phyloP scores from a whole-genome alignment of 2,113 vertebrate species.

The Ophiodon elongatus region DNA sequence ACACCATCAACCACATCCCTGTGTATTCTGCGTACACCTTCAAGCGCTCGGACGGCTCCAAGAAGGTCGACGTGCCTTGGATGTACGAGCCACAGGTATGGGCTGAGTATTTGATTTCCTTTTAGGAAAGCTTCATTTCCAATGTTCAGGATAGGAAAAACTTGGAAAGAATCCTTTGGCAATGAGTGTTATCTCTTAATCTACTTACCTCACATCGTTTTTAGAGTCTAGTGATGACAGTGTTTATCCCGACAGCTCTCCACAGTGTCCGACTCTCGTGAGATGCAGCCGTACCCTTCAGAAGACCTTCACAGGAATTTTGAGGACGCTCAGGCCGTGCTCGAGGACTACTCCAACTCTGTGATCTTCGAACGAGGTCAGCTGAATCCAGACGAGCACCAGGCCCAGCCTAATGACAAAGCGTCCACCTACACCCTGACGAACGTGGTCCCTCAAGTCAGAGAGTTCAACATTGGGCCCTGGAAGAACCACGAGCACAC shows the following conservation, averaged over 20 bases:
- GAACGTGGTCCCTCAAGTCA: constrained; percentile 84
- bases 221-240: not conserved
- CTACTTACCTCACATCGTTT: not conserved
- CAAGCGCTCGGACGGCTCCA: constrained; percentile 73
- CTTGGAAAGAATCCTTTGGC: not conserved
- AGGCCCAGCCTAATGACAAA: constrained; percentile 74
- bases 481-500: constrained; percentile 82
- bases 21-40: constrained; percentile 78
- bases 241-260: constrained; percentile 63
- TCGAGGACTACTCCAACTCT: constrained; percentile 77
- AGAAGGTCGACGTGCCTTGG: constrained; percentile 74
- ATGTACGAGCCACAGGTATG: constrained; percentile 80
- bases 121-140: not conserved
- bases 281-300: constrained; percentile 69
- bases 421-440: constrained; percentile 86
- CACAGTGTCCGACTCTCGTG: constrained; percentile 37
- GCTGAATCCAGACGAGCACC: constrained; percentile 85
- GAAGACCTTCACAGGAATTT: constrained; percentile 54
- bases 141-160: not conserved
- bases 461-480: constrained; percentile 80
- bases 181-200: not conserved
- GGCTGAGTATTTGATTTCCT: not conserved
- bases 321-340: constrained; percentile 75
- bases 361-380: constrained; percentile 82
- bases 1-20: constrained; percentile 65